Evolutionary conservation across 2,888 invertebrate genomes (phyloP).

Genomic region (Pristionchus exspectatus): DNA sequence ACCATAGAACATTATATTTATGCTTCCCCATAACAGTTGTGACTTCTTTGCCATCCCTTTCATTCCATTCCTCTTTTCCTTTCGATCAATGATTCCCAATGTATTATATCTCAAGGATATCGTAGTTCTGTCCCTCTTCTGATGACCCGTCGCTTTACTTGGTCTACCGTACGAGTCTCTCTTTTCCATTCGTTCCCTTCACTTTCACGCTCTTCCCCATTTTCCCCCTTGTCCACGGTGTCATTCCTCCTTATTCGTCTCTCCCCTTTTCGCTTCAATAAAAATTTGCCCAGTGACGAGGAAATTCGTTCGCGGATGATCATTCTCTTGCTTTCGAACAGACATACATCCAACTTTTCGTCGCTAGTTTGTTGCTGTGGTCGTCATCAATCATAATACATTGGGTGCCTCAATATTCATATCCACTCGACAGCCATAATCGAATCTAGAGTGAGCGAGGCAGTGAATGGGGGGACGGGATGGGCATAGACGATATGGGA

Average conservation of each 20-base stretch:
- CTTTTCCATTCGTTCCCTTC: conserved; percentile 24
- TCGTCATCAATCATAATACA: conserved; percentile 31
- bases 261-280: conserved; percentile 44
- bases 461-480: conserved; percentile 24
- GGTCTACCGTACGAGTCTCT: conserved; percentile 45
- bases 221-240: conserved; percentile 26
- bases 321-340: not conserved
- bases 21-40: conserved; percentile 3
- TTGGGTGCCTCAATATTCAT: conserved; percentile 37
- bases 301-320: conserved; percentile 25
- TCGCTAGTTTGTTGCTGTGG: not conserved
- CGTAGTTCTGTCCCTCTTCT: not conserved
- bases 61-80: conserved; percentile 5
- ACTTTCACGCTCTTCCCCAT: conserved; percentile 46
- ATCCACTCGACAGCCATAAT: conserved; percentile 40
- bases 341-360: not conserved
- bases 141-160: conserved; percentile 40
- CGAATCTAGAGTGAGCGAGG: conserved; percentile 41
- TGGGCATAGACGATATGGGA: not conserved
- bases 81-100: conserved; percentile 9
- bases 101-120: conserved; percentile 21
- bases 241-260: conserved; percentile 23
- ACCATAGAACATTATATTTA: conserved; percentile 12
- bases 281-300: conserved; percentile 37
- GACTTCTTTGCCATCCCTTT: conserved; percentile 27